Conservation (phyloP, 2,888 invertebrate species). For the Stenodema calcarata region DNA sequence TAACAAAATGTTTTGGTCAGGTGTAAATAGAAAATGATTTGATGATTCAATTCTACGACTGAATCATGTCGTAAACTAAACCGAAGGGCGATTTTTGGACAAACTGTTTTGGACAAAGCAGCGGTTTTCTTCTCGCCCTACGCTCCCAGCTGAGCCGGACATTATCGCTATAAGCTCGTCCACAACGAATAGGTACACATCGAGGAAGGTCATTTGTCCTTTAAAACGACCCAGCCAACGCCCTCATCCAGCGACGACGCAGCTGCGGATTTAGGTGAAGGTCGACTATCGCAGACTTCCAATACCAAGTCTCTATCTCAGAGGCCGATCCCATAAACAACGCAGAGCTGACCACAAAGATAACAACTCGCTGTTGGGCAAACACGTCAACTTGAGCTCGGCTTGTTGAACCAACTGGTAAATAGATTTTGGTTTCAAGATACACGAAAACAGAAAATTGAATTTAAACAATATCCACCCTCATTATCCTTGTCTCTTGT, state of each 20-base stretch:
- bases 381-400: background rate
- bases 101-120: too few species aligned
- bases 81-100: too few species aligned
- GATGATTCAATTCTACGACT: too few species aligned
- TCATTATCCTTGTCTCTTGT: too few species aligned
- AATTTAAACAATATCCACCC: too few species aligned
- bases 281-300: background rate
- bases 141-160: too few species aligned
- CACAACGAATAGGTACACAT: background rate
- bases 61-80: too few species aligned
- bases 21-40: too few species aligned
- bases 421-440: too few species aligned
- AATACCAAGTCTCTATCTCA: background rate
- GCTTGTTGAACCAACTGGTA: background rate
- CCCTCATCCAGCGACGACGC: background rate
- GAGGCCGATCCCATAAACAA: background rate
- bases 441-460: too few species aligned
- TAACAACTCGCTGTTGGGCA: background rate
- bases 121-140: too few species aligned
- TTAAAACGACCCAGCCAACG: background rate
- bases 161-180: background rate
- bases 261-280: background rate
- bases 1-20: too few species aligned
- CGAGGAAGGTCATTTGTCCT: background rate
- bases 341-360: background rate